phyloP scores from a whole-genome alignment of 2,113 vertebrate species.

The Zosterops borbonicus region DNA sequence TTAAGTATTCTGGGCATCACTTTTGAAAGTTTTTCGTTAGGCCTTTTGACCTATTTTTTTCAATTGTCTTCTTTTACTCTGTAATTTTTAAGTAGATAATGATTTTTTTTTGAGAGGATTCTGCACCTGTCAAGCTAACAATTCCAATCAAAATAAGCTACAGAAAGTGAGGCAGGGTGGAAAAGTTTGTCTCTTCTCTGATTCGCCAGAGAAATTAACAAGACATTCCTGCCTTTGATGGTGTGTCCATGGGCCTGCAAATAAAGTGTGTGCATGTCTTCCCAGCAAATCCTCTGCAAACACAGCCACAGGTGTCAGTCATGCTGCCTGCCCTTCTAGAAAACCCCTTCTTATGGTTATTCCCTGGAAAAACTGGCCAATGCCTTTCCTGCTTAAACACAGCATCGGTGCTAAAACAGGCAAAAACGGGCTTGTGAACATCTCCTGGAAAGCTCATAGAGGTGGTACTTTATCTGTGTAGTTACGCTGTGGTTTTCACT shows the following conservation, averaged over 20 bases:
- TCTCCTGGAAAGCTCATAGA: neutral
- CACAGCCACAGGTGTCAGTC: neutral
- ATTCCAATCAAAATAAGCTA: neutral
- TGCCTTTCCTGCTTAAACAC: neutral
- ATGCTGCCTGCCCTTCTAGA: neutral
- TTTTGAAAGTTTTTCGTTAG: neutral
- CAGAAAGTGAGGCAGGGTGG: neutral
- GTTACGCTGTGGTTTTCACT: neutral
- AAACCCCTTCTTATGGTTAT: neutral
- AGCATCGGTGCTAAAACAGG: neutral
- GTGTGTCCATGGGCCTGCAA: neutral
- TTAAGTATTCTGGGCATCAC: neutral
- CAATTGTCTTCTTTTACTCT: neutral
- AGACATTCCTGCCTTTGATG: neutral
- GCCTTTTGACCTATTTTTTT: neutral
- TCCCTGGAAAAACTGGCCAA: neutral
- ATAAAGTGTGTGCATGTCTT: neutral
- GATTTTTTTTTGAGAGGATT: neutral
- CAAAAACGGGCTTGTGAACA: neutral
- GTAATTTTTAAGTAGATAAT: neutral
- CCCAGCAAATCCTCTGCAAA: neutral
- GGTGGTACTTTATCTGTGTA: fast-evolving
- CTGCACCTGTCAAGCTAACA: neutral
- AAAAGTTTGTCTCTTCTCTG: neutral
- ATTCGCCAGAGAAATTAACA: neutral